Base-by-base conservation (phyloP, 1,140 invertebrate species). In the Drosophila simulans region DNA sequence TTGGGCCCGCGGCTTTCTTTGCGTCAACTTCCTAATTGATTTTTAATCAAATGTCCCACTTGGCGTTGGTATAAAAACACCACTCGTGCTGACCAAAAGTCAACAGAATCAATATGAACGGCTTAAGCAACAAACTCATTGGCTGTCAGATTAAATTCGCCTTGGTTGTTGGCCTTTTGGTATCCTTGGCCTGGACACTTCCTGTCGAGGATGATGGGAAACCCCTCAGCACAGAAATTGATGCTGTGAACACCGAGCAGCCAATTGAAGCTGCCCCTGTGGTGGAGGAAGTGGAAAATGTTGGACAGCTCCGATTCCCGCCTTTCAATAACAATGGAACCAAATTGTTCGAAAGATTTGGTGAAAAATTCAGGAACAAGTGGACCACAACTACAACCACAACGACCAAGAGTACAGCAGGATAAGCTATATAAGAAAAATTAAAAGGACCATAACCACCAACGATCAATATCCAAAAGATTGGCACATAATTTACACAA, bases 21-120 rank as follows among this genome's bases (percentile, higher is more conserved):
- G 25, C 52, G 10, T 22, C 3, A 52, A 39, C 46, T 58, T 76
- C 40, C 72, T 76, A 76, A 76, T 76, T 76, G 46, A 5, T 35
- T 48, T 75, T 35, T 45, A 55, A 49, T 35, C 17, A 66, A 66
- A 49, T 76, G 72, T 53, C 39, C 34, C 71, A 65, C 15, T 75
- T 75, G 12, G 4, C 42, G 17, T 37, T 48, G 35, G 22, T 76
- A 76, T 76, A 76, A 37, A 76, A 75, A 20, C 25, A 39, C 3
- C 15, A 20, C 27, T 15, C 48, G 4, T 17, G 10, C 13, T 37
- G 35, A 8, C 22, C n/a, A 17, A 40, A 56, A 68, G 12, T 42
- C 35, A 31, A 40, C 35, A 48, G 40, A 40, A 17, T 2, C 7
- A 58, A 66, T 49, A 76, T 76, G 72, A 53, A 37, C 51, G 17